A percentile compares a stretch with the other conserved stretches of the same genome.
Evolutionary conservation across 2,113 vertebrate species (phyloP).

Genomic region (Psilopsiagon aurifrons): DNA sequence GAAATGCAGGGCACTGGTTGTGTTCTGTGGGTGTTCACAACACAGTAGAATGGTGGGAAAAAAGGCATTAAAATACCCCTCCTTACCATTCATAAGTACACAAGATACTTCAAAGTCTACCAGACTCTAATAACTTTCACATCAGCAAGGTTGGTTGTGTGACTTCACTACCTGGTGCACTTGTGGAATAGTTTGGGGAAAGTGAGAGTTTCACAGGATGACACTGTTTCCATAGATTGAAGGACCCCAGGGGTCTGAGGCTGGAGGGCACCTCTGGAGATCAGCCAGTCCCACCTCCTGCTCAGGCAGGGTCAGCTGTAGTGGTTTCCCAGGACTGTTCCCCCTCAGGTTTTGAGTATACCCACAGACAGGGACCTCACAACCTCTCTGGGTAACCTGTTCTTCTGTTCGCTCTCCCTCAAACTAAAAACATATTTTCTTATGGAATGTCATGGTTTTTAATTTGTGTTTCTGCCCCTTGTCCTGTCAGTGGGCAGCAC

Average conservation of each 20-base stretch:
- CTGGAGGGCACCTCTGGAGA: not conserved
- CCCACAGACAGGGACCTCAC: not conserved
- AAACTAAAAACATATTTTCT: not conserved
- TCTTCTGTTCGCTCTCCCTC: not conserved
- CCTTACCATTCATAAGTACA: not conserved
- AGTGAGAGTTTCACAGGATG: not conserved
- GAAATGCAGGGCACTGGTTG: not conserved
- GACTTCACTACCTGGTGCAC: not conserved
- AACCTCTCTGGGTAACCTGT: not conserved
- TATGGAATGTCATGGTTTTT: not conserved
- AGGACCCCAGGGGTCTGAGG: not conserved
- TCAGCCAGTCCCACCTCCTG: not conserved
- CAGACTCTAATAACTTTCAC: not conserved
- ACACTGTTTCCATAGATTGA: not conserved
- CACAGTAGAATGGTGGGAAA: not conserved
- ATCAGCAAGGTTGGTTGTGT: not conserved
- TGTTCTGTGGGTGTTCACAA: not conserved
- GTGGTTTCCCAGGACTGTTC: not conserved
- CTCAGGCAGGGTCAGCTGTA: not conserved
- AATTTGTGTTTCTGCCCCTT: not conserved
- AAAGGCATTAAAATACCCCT: not conserved
- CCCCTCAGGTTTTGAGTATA: not conserved
- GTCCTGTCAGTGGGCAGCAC: not conserved
- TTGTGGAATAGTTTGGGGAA: not conserved
- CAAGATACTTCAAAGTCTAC: not conserved